Percentiles rank a stretch among this genome's conserved stretches.
These are phyloP conservation scores for Eulemur rufifrons DNA, from an alignment of 2,113 vertebrate species.

Conservation along the genomic window DNA sequence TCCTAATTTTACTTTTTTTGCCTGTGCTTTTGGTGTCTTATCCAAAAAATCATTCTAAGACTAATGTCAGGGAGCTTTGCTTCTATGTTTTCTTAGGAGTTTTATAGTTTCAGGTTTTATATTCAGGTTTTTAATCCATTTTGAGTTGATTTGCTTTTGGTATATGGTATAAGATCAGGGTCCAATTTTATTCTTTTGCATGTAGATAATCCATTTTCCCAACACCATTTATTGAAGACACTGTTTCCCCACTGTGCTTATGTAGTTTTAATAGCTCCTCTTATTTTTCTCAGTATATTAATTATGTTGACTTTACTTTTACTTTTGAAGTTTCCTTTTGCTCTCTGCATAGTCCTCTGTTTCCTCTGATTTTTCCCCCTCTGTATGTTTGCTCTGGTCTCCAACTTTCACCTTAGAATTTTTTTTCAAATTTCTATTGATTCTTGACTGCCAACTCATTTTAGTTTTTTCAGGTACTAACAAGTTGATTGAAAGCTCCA, in stretches of 20 bases:
- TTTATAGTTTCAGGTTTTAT: background rate
- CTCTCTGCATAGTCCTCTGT: background rate
- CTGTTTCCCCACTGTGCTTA: background rate
- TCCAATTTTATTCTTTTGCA: background rate
- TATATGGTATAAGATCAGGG: background rate
- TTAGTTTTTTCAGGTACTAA: background rate
- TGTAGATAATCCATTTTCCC: background rate
- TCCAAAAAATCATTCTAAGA: background rate
- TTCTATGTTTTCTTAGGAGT: background rate
- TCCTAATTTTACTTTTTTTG: background rate
- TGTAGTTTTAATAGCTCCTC: slow-evolving; percentile 13
- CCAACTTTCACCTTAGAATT: background rate
- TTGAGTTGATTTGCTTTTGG: background rate
- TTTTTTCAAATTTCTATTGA: background rate
- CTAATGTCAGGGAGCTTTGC: background rate
- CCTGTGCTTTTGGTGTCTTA: background rate
- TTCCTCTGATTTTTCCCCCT: background rate
- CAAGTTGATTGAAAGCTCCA: background rate
- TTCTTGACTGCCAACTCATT: background rate
- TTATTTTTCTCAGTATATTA: slow-evolving; percentile 18
- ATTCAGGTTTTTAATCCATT: background rate
- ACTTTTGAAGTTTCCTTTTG: slow-evolving; percentile 21
- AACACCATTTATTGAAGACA: background rate
- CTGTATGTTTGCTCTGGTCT: background rate
- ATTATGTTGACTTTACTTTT: slow-evolving; percentile 11